phyloP scores from a whole-genome alignment of 2,888 invertebrate genomes.

The Timema cristinae region DNA sequence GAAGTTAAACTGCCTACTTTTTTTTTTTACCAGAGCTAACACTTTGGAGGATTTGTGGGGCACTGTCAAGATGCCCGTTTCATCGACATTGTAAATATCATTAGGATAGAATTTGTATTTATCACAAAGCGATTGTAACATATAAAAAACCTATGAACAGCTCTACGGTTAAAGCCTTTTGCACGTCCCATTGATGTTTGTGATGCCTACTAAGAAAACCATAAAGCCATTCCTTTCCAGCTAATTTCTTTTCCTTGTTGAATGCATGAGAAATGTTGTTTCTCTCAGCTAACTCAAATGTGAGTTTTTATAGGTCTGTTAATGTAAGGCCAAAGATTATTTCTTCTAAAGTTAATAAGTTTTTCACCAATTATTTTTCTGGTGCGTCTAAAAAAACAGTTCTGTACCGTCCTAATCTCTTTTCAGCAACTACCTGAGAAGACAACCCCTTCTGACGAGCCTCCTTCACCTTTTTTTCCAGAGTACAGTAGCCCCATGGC shows the following conservation, averaged over 20 bases:
- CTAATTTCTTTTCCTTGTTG: slow-evolving; percentile 7
- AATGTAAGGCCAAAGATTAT: neutral
- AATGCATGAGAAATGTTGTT: neutral
- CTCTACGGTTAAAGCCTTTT: slow-evolving; percentile 29
- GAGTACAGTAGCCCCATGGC: too few species aligned
- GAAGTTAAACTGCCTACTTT: slow-evolving; percentile 39
- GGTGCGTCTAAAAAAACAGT: neutral
- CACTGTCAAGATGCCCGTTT: slow-evolving; percentile 40
- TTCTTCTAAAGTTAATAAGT: neutral
- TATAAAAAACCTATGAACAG: slow-evolving; percentile 27
- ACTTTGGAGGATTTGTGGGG: slow-evolving; percentile 37
- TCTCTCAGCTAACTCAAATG: neutral
- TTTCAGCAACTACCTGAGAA: slow-evolving; percentile 8
- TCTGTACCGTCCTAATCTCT: neutral
- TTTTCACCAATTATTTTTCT: neutral
- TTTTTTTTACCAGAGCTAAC: slow-evolving; percentile 37
- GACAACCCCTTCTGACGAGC: neutral
- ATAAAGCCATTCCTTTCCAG: slow-evolving; percentile 2
- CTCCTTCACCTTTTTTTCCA: neutral
- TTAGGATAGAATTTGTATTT: slow-evolving; percentile 33
- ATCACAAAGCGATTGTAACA: neutral
- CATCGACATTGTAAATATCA: slow-evolving; percentile 40
- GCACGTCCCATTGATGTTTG: slow-evolving; percentile 16
- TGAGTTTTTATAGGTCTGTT: neutral
- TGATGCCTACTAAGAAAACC: slow-evolving; percentile 6